Percentiles rank a stretch among this genome's conserved stretches.
These are phyloP conservation scores for Polymixis lichenea DNA, from an alignment of 2,888 invertebrate species.

Conservation along the genomic window DNA sequence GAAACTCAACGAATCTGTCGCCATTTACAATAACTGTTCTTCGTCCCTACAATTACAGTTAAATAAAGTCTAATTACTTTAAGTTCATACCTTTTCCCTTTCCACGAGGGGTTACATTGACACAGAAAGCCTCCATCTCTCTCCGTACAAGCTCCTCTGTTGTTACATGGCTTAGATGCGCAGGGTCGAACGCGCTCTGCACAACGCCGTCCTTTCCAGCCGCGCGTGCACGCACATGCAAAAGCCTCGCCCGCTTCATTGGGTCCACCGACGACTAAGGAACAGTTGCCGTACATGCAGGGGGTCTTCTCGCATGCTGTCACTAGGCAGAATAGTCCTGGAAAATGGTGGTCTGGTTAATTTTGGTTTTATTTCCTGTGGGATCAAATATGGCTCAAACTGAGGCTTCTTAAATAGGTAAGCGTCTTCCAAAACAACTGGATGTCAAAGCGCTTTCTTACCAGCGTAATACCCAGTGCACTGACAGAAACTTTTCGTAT, in stretches of 20 bases:
- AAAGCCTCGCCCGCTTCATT: constrained; percentile 80
- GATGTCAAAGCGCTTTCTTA: constrained; percentile 68
- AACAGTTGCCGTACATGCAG: constrained; percentile 92
- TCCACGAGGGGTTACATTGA: constrained; percentile 94
- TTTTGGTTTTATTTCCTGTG: not conserved
- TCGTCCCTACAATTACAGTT: not conserved
- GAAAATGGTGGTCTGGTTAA: not conserved
- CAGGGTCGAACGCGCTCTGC: constrained; percentile 91
- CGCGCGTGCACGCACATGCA: constrained; percentile 92
- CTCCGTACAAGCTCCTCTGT: constrained; percentile 93
- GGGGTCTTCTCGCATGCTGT: constrained; percentile 94
- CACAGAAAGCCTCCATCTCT: constrained; percentile 92
- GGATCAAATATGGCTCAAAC: not conserved
- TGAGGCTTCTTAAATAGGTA: no score
- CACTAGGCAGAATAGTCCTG: constrained; percentile 94
- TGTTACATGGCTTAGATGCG: constrained; percentile 93
- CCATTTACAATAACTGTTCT: not conserved
- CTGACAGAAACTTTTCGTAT: constrained; percentile 91
- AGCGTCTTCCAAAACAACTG: not conserved
- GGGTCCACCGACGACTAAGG: constrained; percentile 80
- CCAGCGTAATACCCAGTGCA: constrained; percentile 94
- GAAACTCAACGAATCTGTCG: no score
- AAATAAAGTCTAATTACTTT: not conserved
- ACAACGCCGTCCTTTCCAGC: constrained; percentile 90
- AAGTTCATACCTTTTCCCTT: constrained; percentile 66